Evolutionary conservation across 2,888 invertebrate species (phyloP), one percentile per base, ranked within the genome.

Genomic region (Aplocera efformata): DNA sequence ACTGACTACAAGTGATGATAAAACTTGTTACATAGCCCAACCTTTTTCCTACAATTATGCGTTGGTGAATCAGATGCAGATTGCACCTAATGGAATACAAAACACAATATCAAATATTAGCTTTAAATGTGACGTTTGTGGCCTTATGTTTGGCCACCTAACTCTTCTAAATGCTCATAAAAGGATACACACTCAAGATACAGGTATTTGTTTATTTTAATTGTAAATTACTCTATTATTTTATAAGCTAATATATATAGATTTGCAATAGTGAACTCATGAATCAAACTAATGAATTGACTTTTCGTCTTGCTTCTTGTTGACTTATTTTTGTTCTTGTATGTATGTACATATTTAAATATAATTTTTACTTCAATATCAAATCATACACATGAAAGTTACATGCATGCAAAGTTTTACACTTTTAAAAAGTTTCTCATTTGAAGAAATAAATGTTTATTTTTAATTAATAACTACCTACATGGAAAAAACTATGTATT

Each of bases 91-190:
- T 65, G 90, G 91, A 45, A 75, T 90, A 36, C 92, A 93, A 68
- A 93, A 93, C 62, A 91, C 93, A 40, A 93, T 93, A 67, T 92
- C 94, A 8, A 95, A 94, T 67, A 94, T 95, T 13, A 94, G 94
- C 58, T 96, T 95, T 73, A 96, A 96, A 79, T 96, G 96, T 79
- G 96, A 96, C 76, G 93, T 95, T 6, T 96, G 96, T 67, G 95
- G 95, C 28, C 85, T 95, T 46, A 95, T 95, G 90, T 96, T 96
- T 74, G 94, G 94, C 1, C 95, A 96, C 69, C 89, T 95, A 50
- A 92, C 94, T 30, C 76, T 95, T 42, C 81, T 96, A n/a, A 95
- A 94, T 80, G 94, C 96, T 64, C 96, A 96, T 76, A 96, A 96
- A 82, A 91, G 95, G 56, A 92, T 94, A 65, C 95, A 95, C 70